Percentiles rank a stretch among this genome's conserved stretches.
Evolutionary conservation across 53 echinoderm and acorn worm species (phyloP).

Genomic region (Echinometra lucunter): DNA sequence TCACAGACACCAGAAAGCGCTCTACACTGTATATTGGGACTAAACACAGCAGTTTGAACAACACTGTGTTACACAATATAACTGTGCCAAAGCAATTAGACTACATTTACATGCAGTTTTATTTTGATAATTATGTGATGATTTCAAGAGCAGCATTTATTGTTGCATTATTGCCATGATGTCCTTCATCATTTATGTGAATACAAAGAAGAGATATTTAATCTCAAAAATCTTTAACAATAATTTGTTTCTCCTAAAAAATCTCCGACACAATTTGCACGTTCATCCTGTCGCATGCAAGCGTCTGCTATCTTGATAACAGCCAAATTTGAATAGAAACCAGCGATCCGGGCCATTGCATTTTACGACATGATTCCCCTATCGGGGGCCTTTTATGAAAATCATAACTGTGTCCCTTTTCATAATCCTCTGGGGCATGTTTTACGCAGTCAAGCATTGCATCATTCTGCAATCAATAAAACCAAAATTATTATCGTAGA

Average conservation of each 20-base stretch:
- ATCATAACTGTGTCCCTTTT: conserved; percentile 17
- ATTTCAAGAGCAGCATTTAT: not conserved
- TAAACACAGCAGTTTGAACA: too few relatives aligned
- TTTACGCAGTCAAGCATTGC: not conserved
- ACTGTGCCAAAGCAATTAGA: too few relatives aligned
- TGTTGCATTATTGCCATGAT: too few relatives aligned
- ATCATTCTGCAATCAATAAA: not conserved
- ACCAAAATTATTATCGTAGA: not conserved
- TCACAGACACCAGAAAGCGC: too few relatives aligned
- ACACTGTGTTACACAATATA: too few relatives aligned
- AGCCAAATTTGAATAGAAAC: not conserved
- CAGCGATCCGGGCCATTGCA: not conserved
- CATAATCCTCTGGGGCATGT: not conserved
- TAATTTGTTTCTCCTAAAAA: too few relatives aligned
- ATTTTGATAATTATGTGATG: too few relatives aligned
- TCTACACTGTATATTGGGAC: too few relatives aligned
- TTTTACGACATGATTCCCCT: conserved; percentile 26
- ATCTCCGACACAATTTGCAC: not conserved
- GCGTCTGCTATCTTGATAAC: conserved; percentile 34
- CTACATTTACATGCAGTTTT: too few relatives aligned
- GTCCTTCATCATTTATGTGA: not conserved
- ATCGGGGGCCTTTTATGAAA: not conserved
- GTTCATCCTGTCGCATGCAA: not conserved
- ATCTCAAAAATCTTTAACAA: not conserved
- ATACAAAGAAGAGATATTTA: not conserved